Evolutionary conservation across 2,888 invertebrate genomes (phyloP), one percentile per base, ranked within the genome.

Genomic region (Himalopsyche japonica): DNA sequence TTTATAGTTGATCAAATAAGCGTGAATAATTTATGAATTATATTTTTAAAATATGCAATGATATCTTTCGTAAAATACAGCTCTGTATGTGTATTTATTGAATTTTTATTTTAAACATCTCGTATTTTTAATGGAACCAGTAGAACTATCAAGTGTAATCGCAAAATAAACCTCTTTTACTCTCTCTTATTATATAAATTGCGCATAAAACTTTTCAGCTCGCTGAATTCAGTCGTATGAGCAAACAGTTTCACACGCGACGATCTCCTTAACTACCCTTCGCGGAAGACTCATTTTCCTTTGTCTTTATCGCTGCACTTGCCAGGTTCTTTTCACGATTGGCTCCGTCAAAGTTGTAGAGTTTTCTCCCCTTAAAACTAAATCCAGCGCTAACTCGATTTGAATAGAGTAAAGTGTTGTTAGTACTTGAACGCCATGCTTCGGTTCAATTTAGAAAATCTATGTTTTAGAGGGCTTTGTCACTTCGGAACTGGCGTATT

Each of bases 171-270:
- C 79, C 84, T 48, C 76, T 70, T 48, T 70, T 34, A 32, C 78
- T 80, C 84, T 84, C 82, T 85, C 70, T 81, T 85, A 86, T 87
- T 87, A 87, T 86, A 87, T 87, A 87, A 87, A 87, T 87, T 86
- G 87, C 82, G 85, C 86, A 87, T 86, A 87, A 87, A 87, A 86
- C 83, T 84, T 84, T 81, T 85, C 82, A 49, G 15, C 78, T 48
- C 70, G 70, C 27, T 15, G 70, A 24, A 70, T 70, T 70, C 12
- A 70, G 27, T 30, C 70, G 70, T 27, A 70, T 12, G 70, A 70
- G 70, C 15, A 70, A 70, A 70, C 70, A 27, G 70, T 70, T 84
- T 81, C 81, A 78, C 84, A 80, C 83, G 82, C 80, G 81, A 82
- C 76, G 47, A 79, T 77, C 82, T 84, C 84, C 84, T 84, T 82